Evolutionary conservation across 2,113 vertebrate genomes (phyloP).

Genomic region (Anolis sagrei): DNA sequence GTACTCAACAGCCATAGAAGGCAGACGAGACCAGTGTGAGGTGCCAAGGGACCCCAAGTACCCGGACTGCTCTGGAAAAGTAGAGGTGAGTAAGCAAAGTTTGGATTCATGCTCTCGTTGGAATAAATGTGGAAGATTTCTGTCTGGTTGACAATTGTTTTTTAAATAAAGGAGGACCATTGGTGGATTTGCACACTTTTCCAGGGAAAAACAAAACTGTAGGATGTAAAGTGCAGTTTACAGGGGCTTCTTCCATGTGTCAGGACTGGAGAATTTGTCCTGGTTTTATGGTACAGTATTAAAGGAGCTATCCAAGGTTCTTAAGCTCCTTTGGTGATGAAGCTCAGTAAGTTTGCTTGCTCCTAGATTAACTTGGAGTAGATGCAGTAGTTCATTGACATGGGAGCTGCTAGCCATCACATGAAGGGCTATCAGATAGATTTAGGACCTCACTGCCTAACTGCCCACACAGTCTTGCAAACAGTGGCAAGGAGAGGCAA

Average conservation of each 20-base stretch:
- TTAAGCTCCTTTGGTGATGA: no score
- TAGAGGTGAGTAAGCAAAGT: constrained; percentile 87
- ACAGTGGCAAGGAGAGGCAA: background rate
- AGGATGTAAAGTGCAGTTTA: background rate
- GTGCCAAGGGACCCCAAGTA: constrained; percentile 90
- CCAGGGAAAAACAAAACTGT: background rate
- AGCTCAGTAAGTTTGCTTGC: no score
- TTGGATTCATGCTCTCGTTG: background rate
- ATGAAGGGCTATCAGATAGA: no score
- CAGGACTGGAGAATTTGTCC: no score
- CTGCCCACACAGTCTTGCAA: background rate
- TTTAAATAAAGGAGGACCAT: background rate
- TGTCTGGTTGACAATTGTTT: background rate
- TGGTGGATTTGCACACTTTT: background rate
- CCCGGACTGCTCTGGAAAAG: constrained; percentile 92
- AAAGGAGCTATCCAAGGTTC: no score
- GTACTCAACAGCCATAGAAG: constrained; percentile 78
- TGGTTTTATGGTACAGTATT: no score
- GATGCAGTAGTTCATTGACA: no score
- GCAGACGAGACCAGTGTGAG: constrained; percentile 88
- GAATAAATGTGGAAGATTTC: background rate
- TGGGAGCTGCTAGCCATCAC: no score
- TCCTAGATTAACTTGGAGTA: no score
- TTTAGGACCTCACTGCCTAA: background rate
- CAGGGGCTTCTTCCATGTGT: no score